phyloP scores from a whole-genome alignment of 2,113 vertebrate genomes.

The Hippocampus mohnikei region DNA sequence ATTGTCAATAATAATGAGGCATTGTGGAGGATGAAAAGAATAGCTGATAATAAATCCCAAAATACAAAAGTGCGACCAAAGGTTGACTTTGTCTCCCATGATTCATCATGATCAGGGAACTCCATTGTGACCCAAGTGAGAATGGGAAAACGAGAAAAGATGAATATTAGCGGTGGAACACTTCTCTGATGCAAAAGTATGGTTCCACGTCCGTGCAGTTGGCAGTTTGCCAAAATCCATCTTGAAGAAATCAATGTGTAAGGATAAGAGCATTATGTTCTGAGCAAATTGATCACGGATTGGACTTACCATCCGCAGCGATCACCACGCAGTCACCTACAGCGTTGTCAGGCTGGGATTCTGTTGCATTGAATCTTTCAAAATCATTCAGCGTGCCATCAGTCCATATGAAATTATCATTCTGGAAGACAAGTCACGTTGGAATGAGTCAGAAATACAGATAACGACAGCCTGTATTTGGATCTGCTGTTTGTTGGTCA shows the following conservation, averaged over 20 bases:
- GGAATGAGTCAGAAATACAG: not conserved
- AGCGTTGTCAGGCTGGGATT: not conserved
- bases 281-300: not conserved
- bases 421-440: not conserved
- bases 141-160: too few relatives aligned
- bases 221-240: not conserved
- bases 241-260: not conserved
- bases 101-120: not conserved
- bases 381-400: not conserved
- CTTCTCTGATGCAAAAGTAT: not conserved
- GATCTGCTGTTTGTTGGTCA: too few relatives aligned
- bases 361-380: not conserved
- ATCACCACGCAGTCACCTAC: not conserved
- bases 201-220: rapidly evolving
- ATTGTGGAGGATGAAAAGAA: not conserved
- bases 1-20: not conserved
- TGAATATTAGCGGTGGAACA: not conserved
- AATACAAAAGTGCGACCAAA: not conserved
- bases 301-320: not conserved
- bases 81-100: not conserved
- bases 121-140: too few relatives aligned
- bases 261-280: not conserved
- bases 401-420: not conserved
- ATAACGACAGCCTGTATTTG: too few relatives aligned
- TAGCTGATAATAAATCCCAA: not conserved